phyloP scores from a whole-genome alignment of 1,140 invertebrate species.

The Pseudobourletiella spinata region DNA sequence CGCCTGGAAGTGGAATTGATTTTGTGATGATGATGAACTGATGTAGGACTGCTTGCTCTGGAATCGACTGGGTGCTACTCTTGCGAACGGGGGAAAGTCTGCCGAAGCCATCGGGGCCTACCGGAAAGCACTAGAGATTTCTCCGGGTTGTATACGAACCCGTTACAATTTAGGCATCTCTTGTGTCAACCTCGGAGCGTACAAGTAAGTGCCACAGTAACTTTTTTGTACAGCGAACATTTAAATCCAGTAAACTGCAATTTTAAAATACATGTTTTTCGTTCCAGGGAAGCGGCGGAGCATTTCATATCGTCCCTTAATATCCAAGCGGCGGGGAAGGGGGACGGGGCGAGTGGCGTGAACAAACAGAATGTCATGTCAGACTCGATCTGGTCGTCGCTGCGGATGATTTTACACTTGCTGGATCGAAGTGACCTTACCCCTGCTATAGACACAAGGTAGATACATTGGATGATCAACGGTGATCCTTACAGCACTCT shows the following conservation, averaged over 20 bases:
- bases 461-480: no score
- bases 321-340: slow-evolving; percentile 72
- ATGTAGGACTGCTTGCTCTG: slow-evolving; percentile 91
- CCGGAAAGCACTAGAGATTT: slow-evolving; percentile 76
- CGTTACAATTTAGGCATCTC: slow-evolving; percentile 96
- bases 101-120: slow-evolving; percentile 96
- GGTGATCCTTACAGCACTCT: no score
- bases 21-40: no score
- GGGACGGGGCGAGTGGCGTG: slow-evolving; percentile 40
- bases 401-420: slow-evolving; percentile 79
- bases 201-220: slow-evolving; percentile 54
- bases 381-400: slow-evolving; percentile 87
- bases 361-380: slow-evolving; percentile 55
- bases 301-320: slow-evolving; percentile 89
- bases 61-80: slow-evolving; percentile 93
- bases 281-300: slow-evolving; percentile 76
- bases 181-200: slow-evolving; percentile 90
- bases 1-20: no score
- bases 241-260: neutral
- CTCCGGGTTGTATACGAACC: slow-evolving; percentile 92
- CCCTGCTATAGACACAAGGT: slow-evolving; percentile 60
- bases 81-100: slow-evolving; percentile 89
- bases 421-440: slow-evolving; percentile 73
- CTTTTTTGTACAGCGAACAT: neutral
- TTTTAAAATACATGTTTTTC: slow-evolving; percentile 5